Evolutionary conservation across 2,797 vertebrate genomes (phyloP), one percentile per base, ranked within the genome.

Genomic region (Apogon talboti): DNA sequence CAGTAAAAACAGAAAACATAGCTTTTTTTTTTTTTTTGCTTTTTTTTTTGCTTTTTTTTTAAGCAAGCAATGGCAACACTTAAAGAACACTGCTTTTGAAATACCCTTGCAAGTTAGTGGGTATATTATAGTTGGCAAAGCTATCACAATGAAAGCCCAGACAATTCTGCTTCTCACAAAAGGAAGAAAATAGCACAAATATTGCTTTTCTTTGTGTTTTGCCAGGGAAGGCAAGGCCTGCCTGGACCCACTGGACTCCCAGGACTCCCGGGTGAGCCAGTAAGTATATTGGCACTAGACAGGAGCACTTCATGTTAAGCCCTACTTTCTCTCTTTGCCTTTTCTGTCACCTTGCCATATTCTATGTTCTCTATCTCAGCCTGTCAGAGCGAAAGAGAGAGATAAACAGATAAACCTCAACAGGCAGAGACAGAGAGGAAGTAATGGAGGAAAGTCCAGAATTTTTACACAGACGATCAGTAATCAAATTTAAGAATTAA

Each of bases 181-280:
- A 67, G 9, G 28, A 40, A 71, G 66, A 74, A 73, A 66, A 85
- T 77, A 55, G 33, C 41, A 19, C 38, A 44, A 80, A 74, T 52
- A 77, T 55, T 68, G 6, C 74, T 83, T 83, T 51, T 51, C 40
- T 76, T 74, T 85, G 58, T 82, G 59, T 81, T 86, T 68, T 81
- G 79, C 81, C 87, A 98, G 97, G 97, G 97, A 81, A 92, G 91
- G 28, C 92, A 92, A 86, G 96, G 98, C 76, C 87, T 91, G 61
- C 74, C 91, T 76, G 97, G 96, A 79, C 79, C 93, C 50, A 65
- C 71, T 0, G 96, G 97, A 76, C 94, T 93, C 70, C 92, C 89
- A 68, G 97, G 97, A 83, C 82, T 91, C 50, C 91, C 95, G 51
- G 97, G 97, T 93, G 94, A 96, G 86, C 82, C 82, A 67, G 97